These are phyloP conservation scores for Clinocottus analis DNA, from an alignment of 2,113 vertebrate species.

Conservation along the genomic window DNA sequence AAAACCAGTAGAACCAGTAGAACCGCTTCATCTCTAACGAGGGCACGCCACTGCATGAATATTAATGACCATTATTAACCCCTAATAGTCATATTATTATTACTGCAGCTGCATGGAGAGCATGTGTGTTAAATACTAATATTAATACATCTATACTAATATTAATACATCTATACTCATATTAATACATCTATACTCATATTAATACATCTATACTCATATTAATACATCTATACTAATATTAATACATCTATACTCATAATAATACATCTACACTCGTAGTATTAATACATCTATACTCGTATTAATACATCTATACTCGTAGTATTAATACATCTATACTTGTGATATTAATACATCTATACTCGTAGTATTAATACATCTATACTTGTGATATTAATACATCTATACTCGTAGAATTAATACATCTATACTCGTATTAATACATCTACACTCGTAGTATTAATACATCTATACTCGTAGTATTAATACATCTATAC, in stretches of 20 bases:
- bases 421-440: conserved; percentile 3
- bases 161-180: conserved; percentile 16
- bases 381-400: conserved; percentile 3
- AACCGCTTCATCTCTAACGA: no score
- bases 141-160: conserved; percentile 2
- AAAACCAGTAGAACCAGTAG: no score
- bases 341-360: neutral
- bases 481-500: neutral
- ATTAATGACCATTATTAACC: neutral
- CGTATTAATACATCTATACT: conserved; percentile 3
- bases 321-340: neutral
- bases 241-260: conserved; percentile 16
- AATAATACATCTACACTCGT: no score
- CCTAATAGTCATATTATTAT: conserved; percentile 18
- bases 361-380: conserved; percentile 13
- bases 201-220: conserved; percentile 16
- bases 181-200: conserved; percentile 16
- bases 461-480: conserved; percentile 3
- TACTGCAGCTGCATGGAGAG: no score
- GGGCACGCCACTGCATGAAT: no score
- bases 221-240: no score
- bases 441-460: neutral
- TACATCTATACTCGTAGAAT: conserved; percentile 10
- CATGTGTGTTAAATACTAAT: no score
- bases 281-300: conserved; percentile 2